Base-by-base conservation (phyloP, 2,113 vertebrate species). In the Deroptyus accipitrinus region DNA sequence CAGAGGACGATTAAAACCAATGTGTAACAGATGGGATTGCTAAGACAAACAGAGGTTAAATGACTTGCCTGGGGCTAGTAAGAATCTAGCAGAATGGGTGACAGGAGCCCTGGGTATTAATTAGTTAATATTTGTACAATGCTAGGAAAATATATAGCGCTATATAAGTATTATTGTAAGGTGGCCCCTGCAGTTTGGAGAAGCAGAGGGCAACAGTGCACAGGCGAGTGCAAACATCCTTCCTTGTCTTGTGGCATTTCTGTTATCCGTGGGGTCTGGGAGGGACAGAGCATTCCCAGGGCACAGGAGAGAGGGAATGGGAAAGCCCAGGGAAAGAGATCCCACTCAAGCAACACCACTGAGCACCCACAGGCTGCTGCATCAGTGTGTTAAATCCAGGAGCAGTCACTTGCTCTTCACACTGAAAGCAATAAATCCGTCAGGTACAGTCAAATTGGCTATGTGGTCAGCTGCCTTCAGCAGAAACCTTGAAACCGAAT, bases 41-140 rank as follows among this genome's bases (percentile, higher is more conserved):
- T 94, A 96, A 95, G 91, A 91, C 94, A 95, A 94, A 96, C 81
- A 96, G 81, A 67, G 92, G 82, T 95, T 96, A 88, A 95, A 95
- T 96, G 94, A 97, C 94, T 96, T 86, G 96, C 95, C 96, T 90
- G 85, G 48, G 94, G 96, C 95, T 94, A 89, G 44, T 95, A 72
- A 72, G 48, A 63, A 73, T 87, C 77, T 73, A 91, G 66, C 52
- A 92, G 94, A 85, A 84, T 51, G 91, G 92, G 83, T 27, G 23
- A 92, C 70, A 51, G 86, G 54, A 94, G 94, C 89, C 81, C 88
- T 89, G 95, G 86, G 28, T 94, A 96, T 94, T 96, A 96, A 96
- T 97, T 95, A 96, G 95, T 96, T 97, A 96, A 95, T 96, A 97
- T 97, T 97, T 96, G 57, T 89, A 94, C 92, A 95, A 90, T 94